Conservation (phyloP, 2,113 vertebrate species). For the Macaca nemestrina region DNA sequence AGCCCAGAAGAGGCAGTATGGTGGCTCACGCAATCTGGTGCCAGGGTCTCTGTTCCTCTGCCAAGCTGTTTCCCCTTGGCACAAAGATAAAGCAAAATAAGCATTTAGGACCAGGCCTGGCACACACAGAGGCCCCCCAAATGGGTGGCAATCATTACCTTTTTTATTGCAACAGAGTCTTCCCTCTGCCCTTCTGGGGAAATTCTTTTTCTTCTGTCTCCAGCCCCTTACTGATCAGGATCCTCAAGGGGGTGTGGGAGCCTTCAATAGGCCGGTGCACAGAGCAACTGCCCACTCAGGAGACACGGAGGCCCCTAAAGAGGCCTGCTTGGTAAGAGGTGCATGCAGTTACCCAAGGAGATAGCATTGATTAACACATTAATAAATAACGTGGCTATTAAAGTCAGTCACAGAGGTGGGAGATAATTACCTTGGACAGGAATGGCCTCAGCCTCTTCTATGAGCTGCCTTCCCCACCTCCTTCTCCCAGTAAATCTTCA, state of each 20-base stretch:
- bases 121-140: rapidly evolving
- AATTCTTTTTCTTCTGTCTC: background rate
- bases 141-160: rapidly evolving
- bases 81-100: too few species aligned
- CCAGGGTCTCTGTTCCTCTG: background rate
- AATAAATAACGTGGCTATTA: constrained; percentile 67
- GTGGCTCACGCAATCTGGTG: background rate
- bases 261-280: rapidly evolving
- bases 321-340: background rate
- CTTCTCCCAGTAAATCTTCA: background rate
- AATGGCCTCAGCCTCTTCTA: background rate
- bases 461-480: background rate
- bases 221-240: background rate
- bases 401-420: background rate
- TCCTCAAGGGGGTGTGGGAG: background rate
- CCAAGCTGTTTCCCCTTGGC: rapidly evolving
- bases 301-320: background rate
- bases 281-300: background rate
- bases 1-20: rapidly evolving
- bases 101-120: too few species aligned
- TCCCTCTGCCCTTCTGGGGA: background rate
- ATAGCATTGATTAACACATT: constrained; percentile 63
- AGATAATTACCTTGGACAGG: background rate
- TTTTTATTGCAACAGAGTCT: background rate
- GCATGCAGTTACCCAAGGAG: constrained; percentile 23